These are phyloP conservation scores for Centropristis striata DNA, from an alignment of 2,113 vertebrate species.

Conservation along the genomic window DNA sequence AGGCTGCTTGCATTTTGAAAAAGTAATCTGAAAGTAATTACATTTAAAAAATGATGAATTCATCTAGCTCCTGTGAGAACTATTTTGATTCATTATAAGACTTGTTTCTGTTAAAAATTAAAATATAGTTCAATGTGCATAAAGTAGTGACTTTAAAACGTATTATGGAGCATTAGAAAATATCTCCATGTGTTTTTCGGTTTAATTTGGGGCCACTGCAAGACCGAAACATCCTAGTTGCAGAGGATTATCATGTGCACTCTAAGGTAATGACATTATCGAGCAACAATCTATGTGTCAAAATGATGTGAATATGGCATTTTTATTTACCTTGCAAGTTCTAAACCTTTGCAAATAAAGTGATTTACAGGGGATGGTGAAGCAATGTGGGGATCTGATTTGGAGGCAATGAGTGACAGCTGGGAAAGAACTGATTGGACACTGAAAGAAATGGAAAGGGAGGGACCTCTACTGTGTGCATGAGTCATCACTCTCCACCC, in stretches of 20 bases:
- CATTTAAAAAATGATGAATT: conserved; percentile 18
- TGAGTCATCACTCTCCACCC: conserved; percentile 85
- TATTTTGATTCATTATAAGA: neutral
- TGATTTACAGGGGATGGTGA: conserved; percentile 58
- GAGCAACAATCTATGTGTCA: conserved; percentile 29
- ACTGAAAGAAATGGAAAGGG: conserved; percentile 81
- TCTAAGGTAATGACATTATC: conserved; percentile 29
- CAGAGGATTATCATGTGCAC: conserved; percentile 31
- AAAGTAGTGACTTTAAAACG: neutral
- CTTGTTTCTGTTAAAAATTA: conserved; percentile 14
- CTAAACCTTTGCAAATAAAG: conserved; percentile 56
- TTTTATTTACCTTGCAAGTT: conserved; percentile 30
- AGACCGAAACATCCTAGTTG: conserved; percentile 12
- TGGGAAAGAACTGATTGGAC: conserved; percentile 82
- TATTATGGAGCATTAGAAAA: neutral
- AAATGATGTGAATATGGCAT: conserved; percentile 24
- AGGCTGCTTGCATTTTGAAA: conserved; percentile 17
- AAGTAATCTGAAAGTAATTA: conserved; percentile 45
- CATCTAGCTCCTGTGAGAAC: neutral
- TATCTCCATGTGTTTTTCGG: conserved; percentile 2
- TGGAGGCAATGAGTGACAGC: conserved; percentile 79
- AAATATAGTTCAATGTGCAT: conserved; percentile 1
- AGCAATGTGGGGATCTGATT: conserved; percentile 68
- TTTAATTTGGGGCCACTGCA: conserved; percentile 9
- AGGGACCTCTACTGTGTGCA: conserved; percentile 78